A percentile compares a stretch with the other conserved stretches of the same genome.
Conservation (phyloP, 2,113 vertebrate genomes). For the Nothobranchius kuhntae region DNA sequence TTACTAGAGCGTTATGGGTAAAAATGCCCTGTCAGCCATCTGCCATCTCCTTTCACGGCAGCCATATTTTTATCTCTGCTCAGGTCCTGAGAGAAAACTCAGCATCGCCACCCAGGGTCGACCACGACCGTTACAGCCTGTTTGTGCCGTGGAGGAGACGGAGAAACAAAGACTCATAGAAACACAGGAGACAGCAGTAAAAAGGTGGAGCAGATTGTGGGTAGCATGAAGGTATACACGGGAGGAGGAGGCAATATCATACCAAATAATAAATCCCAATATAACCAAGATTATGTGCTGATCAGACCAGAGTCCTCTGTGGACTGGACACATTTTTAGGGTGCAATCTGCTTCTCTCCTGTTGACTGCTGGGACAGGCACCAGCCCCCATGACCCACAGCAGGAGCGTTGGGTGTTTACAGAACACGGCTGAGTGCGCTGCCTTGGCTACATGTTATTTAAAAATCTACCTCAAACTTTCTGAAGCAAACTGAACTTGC, state of each 20-base stretch:
- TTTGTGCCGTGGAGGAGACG: constrained; percentile 47
- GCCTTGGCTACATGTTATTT: not conserved
- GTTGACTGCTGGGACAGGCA: no score
- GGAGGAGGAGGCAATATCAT: not conserved
- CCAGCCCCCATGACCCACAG: not conserved
- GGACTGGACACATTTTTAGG: no score
- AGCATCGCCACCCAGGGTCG: constrained; percentile 87
- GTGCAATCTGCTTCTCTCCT: no score
- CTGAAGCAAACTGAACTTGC: no score
- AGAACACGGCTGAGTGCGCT: not conserved
- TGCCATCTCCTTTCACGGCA: constrained; percentile 97
- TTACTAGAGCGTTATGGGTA: constrained; percentile 99
- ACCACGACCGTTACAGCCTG: constrained; percentile 87
- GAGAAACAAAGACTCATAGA: constrained; percentile 49
- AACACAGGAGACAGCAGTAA: not conserved
- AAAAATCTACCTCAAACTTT: no score
- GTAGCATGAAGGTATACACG: not conserved
- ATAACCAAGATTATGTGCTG: not conserved
- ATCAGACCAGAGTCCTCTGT: no score
- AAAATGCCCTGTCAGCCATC: constrained; percentile 99
- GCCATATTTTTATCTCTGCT: constrained; percentile 97
- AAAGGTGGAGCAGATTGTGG: not conserved
- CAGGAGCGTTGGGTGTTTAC: not conserved
- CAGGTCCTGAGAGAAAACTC: constrained; percentile 84
- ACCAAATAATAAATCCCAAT: not conserved